Evolutionary conservation across 2,113 vertebrate genomes (phyloP).

Genomic region (Tor tambroides): DNA sequence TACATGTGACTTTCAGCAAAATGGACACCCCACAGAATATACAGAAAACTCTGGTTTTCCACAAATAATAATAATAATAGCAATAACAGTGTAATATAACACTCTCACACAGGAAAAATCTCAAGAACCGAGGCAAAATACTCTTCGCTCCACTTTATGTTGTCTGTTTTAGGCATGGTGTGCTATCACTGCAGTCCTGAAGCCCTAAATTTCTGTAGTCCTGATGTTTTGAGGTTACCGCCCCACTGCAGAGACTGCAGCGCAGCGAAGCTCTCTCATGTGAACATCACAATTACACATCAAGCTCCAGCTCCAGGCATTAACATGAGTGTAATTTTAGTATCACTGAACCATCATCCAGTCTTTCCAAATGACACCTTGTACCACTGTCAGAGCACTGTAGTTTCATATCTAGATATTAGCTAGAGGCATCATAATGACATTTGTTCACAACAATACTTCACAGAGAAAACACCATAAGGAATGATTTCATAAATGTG

Average conservation of each 20-base stretch:
- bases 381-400: neutral
- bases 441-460: neutral
- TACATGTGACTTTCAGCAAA: neutral
- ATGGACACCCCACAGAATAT: neutral
- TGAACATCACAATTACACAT: slow-evolving; percentile 14
- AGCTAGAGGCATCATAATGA: neutral
- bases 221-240: slow-evolving; percentile 26
- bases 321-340: slow-evolving; percentile 5
- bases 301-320: neutral
- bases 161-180: slow-evolving; percentile 13
- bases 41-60: neutral
- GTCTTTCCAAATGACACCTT: slow-evolving; percentile 8
- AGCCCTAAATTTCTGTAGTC: slow-evolving; percentile 15
- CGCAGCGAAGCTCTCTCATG: neutral
- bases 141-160: neutral
- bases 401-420: neutral
- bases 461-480: neutral
- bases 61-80: neutral
- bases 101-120: neutral
- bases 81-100: neutral
- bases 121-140: neutral
- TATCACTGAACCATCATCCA: neutral
- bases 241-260: slow-evolving; percentile 22
- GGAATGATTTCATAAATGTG: neutral
- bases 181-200: slow-evolving; percentile 1